Base-by-base conservation (phyloP, 2,797 vertebrate species). In the Coluber constrictor region DNA sequence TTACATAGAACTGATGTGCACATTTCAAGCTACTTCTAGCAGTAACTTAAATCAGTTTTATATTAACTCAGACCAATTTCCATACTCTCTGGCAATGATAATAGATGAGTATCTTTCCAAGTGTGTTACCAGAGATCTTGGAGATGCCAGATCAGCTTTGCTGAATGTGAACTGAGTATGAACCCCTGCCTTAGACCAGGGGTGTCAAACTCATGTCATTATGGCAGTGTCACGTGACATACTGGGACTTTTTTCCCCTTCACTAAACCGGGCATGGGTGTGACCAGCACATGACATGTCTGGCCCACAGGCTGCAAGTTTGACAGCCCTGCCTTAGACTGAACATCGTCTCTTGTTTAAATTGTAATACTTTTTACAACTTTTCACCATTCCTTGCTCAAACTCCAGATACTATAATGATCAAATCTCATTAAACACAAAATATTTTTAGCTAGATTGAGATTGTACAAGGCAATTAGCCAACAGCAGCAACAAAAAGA, bases 151-250 rank as follows among this genome's bases (percentile, higher is more conserved):
- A 4, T 13, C 55, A 54, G 12, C 55, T 11, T 56, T n/a, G 3
- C 5, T 32, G 5, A 12, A 37, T 55, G 29, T 6, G 86, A 54
- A 18, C 29, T 12, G 47, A 51, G 7, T 51, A 55, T 43, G 32
- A 51, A 51, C 6, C 47, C 47, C 7, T 60, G 16, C 57, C 12
- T 2, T 63, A n/a, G 43, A 16, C 3, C 57, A 59, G 13, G 13
- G 13, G 18, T 59, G 57, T 18, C 57, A 59, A 20, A 59, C 18
- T 20, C 18, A 5, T 0, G 15, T 57, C 5, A 3, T 57, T 16
- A 57, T 18, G 56, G 5, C 0, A 1, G 16, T 5, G 4, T 57
- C 15, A 57, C 1, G 56, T 57, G 56, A 57, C 0, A 0, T 57
- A 57, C 18, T 1, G 15, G 56, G 0, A 57, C 56, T 57, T 57